Evolutionary conservation across 2,797 vertebrate species (phyloP).

Genomic region (Anas georgica): DNA sequence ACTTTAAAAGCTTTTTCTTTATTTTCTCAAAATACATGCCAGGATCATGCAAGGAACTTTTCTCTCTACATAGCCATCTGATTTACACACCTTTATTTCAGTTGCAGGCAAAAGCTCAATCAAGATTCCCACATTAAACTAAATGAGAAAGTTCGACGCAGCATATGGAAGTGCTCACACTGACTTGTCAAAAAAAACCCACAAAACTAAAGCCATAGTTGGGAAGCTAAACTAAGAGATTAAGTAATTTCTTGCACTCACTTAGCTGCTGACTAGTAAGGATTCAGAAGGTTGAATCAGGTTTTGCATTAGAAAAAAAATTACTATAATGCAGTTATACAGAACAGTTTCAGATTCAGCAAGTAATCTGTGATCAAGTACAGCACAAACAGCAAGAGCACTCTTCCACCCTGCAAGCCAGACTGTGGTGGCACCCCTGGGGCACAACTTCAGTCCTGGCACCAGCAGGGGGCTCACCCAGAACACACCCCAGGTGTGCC

Average conservation of each 20-base stretch:
- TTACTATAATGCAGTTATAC: neutral
- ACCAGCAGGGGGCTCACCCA: neutral
- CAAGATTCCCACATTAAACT: neutral
- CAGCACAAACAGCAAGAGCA: neutral
- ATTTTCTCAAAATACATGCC: neutral
- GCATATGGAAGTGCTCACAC: neutral
- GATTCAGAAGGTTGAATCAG: neutral
- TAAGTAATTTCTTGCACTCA: neutral
- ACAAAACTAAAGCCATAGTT: neutral
- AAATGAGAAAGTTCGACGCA: neutral
- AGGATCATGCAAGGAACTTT: neutral
- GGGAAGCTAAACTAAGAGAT: neutral
- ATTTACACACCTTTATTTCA: neutral
- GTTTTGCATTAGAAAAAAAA: neutral
- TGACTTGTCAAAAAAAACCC: neutral
- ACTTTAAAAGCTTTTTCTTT: neutral
- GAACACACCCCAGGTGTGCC: no score
- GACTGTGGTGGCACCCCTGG: neutral
- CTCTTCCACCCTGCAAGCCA: neutral
- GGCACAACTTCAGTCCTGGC: neutral
- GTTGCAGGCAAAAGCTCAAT: neutral
- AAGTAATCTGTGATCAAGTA: neutral
- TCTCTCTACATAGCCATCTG: neutral
- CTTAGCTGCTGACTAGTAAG: neutral
- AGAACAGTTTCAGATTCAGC: neutral